Percentiles rank a stretch among this genome's conserved stretches.
Conservation (phyloP, 1,140 invertebrate genomes). For the Drosophila saltans region DNA sequence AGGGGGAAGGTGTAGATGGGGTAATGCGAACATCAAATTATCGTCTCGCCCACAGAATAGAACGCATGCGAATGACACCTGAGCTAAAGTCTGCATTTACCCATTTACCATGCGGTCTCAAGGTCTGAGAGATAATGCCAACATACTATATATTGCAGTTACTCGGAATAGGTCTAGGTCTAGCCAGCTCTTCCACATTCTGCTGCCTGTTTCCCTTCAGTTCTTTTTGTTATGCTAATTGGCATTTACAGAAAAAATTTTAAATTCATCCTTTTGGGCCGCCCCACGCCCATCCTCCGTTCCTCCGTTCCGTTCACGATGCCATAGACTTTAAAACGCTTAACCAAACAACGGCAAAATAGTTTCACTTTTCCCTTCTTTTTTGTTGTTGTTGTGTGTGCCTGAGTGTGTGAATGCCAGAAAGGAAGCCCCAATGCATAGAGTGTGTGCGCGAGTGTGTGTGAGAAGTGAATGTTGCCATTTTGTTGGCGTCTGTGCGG, state of each 20-base stretch:
- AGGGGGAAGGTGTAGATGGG: constrained; percentile 11
- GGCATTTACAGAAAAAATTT: constrained; percentile 62
- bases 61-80: constrained; percentile 65
- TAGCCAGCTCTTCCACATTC: constrained; percentile 5
- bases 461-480: constrained; percentile 65
- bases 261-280: constrained; percentile 26
- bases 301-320: constrained; percentile 22
- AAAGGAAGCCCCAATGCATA: constrained; percentile 51
- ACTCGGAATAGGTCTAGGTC: constrained; percentile 18
- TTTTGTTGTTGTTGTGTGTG: constrained; percentile 9
- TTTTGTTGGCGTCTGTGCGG: constrained; percentile 58
- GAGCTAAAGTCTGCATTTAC: constrained; percentile 67
- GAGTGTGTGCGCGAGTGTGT: constrained; percentile 47
- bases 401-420: constrained; percentile 64
- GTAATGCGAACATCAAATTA: constrained; percentile 42
- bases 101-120: constrained; percentile 23
- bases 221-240: constrained; percentile 76
- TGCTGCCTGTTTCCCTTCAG: constrained; percentile 24
- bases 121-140: constrained; percentile 43
- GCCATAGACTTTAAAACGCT: constrained; percentile 73
- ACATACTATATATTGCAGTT: constrained; percentile 27
- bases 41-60: constrained; percentile 56
- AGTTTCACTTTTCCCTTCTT: constrained; percentile 68
- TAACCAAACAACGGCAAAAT: constrained; percentile 73
- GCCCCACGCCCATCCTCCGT: constrained; percentile 24